A percentile compares a stretch with the other conserved stretches of the same genome.
phyloP scores from a whole-genome alignment of 2,113 vertebrate species.

The Prochilodus magdalenae region DNA sequence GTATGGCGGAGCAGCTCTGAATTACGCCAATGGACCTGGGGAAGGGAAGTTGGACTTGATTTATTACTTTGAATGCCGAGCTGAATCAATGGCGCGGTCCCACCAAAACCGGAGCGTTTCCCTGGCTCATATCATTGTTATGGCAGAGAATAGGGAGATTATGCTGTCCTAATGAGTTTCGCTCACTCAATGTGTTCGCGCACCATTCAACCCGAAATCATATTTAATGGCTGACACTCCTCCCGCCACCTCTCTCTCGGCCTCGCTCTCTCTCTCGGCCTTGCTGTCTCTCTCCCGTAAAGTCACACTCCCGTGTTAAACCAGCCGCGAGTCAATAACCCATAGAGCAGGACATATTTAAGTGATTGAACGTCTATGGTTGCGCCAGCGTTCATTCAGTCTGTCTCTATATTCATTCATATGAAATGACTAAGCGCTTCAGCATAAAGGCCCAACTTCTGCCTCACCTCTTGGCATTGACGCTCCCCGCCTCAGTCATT shows the following conservation, averaged over 20 bases:
- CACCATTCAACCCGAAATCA: conserved; percentile 81
- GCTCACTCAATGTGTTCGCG: conserved; percentile 76
- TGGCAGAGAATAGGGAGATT: conserved; percentile 83
- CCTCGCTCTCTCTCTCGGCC: background rate
- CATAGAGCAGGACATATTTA: background rate
- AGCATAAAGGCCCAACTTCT: background rate
- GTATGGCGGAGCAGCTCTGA: conserved; percentile 77
- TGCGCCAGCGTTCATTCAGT: background rate
- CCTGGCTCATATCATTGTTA: conserved; percentile 83
- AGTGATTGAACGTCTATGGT: background rate
- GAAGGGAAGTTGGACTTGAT: conserved; percentile 84
- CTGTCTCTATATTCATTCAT: background rate
- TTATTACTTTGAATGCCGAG: conserved; percentile 83
- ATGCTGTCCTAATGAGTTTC: conserved; percentile 82
- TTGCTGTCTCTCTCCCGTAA: background rate
- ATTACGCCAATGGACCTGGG: conserved; percentile 79
- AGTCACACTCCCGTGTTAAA: background rate
- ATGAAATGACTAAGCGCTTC: conserved; percentile 10
- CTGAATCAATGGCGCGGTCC: conserved; percentile 79
- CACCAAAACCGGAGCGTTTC: conserved; percentile 78
- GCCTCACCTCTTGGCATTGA: conserved; percentile 11
- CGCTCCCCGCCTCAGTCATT: conserved; percentile 12
- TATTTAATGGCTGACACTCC: conserved; percentile 84
- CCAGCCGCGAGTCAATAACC: background rate
- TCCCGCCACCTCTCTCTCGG: conserved; percentile 57